These are phyloP conservation scores for Listrodromus nycthemerus DNA, from an alignment of 2,888 invertebrate genomes.

Conservation along the genomic window DNA sequence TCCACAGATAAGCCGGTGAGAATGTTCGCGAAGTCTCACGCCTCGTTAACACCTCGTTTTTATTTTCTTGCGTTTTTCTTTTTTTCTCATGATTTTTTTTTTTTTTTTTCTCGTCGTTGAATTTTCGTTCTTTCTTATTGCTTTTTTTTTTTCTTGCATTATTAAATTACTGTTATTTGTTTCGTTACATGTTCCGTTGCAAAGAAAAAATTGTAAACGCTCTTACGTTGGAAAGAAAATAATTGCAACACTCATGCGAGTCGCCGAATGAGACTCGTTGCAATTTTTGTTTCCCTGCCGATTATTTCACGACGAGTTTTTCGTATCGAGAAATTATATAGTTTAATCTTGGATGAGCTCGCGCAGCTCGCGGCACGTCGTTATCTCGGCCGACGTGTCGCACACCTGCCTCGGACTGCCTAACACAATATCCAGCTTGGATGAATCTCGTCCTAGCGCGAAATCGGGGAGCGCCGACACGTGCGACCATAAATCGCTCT, in stretches of 20 bases:
- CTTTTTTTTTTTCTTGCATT: too few relatives aligned
- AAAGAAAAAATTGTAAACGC: too few relatives aligned
- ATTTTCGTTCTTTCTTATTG: background rate
- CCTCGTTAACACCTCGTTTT: constrained; percentile 53
- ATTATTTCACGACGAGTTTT: constrained; percentile 5
- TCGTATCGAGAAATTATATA: constrained; percentile 51
- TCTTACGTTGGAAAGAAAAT: too few relatives aligned
- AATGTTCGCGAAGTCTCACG: constrained; percentile 37
- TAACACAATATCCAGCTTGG: constrained; percentile 4
- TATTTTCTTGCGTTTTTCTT: background rate
- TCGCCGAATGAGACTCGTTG: background rate
- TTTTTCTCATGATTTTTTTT: constrained; percentile 10
- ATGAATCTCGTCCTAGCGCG: constrained; percentile 59
- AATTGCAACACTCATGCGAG: too few relatives aligned
- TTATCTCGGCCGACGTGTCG: constrained; percentile 66
- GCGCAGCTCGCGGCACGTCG: constrained; percentile 60
- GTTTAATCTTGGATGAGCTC: constrained; percentile 46
- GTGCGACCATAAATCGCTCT: constrained; percentile 69
- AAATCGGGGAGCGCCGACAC: constrained; percentile 67
- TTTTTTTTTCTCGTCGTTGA: background rate
- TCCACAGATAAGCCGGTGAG: background rate
- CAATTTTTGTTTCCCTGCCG: background rate
- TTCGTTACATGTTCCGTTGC: too few relatives aligned
- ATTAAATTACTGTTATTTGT: too few relatives aligned
- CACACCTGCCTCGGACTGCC: constrained; percentile 52